phyloP scores from a whole-genome alignment of 2,797 vertebrate species.

The Fratercula arctica region DNA sequence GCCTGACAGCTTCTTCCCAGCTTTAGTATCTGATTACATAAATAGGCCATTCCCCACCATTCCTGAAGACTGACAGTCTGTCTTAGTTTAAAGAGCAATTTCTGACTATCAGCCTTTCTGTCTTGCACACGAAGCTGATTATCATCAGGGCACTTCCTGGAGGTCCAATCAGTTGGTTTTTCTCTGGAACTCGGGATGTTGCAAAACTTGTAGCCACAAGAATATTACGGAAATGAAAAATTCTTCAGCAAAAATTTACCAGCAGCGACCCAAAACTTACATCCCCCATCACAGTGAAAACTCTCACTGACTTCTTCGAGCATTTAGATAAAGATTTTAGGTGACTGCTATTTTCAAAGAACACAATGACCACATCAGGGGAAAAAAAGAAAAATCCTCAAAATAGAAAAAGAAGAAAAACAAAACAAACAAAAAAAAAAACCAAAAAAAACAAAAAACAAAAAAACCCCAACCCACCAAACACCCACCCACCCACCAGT shows the following conservation, averaged over 20 bases:
- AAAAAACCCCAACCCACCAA: background rate
- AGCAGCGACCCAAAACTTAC: background rate
- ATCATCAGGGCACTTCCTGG: constrained; percentile 77
- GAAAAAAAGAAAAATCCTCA: background rate
- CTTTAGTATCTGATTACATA: constrained; percentile 82
- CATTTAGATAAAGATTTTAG: background rate
- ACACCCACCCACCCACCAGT: background rate
- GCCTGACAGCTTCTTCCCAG: constrained; percentile 83
- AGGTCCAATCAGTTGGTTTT: constrained; percentile 72
- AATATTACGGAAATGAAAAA: constrained; percentile 28
- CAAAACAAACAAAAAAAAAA: background rate
- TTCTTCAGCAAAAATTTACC: background rate
- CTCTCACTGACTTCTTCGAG: background rate
- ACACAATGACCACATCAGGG: background rate
- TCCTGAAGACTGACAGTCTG: constrained; percentile 82
- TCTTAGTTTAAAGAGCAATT: constrained; percentile 80
- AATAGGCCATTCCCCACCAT: constrained; percentile 79
- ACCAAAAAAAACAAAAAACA: too few relatives aligned
- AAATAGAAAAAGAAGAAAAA: background rate
- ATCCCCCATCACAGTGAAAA: background rate
- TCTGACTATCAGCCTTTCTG: constrained; percentile 78
- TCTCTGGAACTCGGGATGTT: background rate
- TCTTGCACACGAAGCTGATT: constrained; percentile 77
- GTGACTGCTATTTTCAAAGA: background rate
- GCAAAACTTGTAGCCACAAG: constrained; percentile 5